phyloP scores from a whole-genome alignment of 2,888 invertebrate species.

The Sympetrum striolatum region DNA sequence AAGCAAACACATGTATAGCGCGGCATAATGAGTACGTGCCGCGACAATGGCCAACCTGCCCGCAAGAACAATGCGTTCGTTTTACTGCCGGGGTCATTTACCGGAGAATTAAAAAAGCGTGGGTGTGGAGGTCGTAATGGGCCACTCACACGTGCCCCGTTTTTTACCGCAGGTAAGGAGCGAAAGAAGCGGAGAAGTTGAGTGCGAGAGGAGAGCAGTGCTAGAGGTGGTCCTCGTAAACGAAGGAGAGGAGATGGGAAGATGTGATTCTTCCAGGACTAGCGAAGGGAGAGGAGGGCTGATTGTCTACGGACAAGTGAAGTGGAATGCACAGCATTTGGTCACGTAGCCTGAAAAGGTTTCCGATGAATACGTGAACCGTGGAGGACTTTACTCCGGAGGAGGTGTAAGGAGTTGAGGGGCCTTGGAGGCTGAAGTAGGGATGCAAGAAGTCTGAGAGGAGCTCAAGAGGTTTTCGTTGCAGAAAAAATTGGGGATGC shows the following conservation, averaged over 20 bases:
- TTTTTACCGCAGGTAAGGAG: neutral
- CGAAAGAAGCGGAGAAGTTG: neutral
- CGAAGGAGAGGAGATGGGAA: neutral
- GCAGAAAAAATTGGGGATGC: neutral
- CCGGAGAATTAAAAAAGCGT: neutral
- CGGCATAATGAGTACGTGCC: slow-evolving; percentile 23
- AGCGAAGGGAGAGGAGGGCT: neutral
- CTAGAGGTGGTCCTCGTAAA: slow-evolving; percentile 1
- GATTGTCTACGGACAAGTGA: neutral
- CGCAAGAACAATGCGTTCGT: neutral
- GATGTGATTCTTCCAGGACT: neutral
- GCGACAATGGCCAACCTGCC: neutral
- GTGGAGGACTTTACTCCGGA: neutral
- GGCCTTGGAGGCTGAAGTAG: neutral
- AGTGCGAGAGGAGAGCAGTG: neutral
- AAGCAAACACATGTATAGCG: neutral
- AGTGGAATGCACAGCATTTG: neutral
- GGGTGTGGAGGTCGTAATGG: neutral
- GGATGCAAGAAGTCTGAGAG: neutral
- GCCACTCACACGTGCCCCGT: neutral
- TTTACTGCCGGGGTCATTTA: slow-evolving; percentile 9
- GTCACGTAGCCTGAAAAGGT: neutral
- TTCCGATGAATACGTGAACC: neutral
- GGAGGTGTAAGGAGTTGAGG: neutral
- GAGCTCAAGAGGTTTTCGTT: neutral